phyloP scores from a whole-genome alignment of 2,888 invertebrate genomes.

The Leistus spinibarbis region DNA sequence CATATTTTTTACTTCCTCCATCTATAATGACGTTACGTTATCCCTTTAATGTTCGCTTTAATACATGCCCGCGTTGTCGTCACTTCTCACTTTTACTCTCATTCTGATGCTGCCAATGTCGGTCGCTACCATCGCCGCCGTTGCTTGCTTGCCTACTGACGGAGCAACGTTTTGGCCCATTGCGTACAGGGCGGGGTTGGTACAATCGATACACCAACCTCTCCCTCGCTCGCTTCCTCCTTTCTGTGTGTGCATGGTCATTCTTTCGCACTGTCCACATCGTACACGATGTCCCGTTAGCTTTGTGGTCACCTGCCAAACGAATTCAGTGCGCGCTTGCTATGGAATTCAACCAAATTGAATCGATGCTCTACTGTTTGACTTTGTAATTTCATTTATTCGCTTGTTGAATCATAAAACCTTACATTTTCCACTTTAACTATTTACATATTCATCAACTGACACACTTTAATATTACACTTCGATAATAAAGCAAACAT shows the following conservation, averaged over 20 bases:
- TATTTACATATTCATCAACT: neutral
- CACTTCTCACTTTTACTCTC: conserved; percentile 48
- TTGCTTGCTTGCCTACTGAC: neutral
- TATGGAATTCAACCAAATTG: neutral
- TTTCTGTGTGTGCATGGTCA: neutral
- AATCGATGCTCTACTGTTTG: neutral
- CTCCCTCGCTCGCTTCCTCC: neutral
- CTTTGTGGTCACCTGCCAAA: conserved; percentile 9
- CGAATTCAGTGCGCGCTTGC: neutral
- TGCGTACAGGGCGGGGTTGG: conserved; percentile 33
- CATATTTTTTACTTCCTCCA: conserved; percentile 33
- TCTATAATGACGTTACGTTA: conserved; percentile 46
- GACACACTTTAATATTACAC: neutral
- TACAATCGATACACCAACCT: conserved; percentile 23
- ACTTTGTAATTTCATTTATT: neutral
- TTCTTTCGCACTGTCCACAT: neutral
- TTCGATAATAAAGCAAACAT: neutral
- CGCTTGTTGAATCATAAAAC: neutral
- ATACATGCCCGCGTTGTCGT: conserved; percentile 46
- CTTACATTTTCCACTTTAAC: neutral
- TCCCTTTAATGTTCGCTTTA: conserved; percentile 47
- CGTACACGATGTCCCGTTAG: conserved; percentile 5
- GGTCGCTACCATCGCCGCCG: neutral
- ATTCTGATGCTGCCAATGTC: neutral
- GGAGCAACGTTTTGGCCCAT: conserved; percentile 26